Evolutionary conservation across 2,113 vertebrate genomes (phyloP), one percentile per base, ranked within the genome.

Genomic region (Callospermophilus lateralis): DNA sequence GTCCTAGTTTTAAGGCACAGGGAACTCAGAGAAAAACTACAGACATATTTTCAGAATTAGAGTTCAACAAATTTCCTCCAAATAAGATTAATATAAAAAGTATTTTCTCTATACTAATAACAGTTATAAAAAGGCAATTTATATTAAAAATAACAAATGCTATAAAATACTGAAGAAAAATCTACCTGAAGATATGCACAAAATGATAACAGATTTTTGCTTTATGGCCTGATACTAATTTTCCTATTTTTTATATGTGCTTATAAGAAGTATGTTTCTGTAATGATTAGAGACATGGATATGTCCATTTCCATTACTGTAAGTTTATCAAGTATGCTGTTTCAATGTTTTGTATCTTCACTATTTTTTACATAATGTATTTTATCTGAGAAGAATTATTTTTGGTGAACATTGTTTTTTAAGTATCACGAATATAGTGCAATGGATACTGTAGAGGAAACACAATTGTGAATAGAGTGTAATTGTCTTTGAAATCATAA

Each of bases 61-160:
- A 61, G 12, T 77, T 84, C 30, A 87, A 42, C 24, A 65, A 77
- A 2, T 58, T 72, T 45, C 13, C 19, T 72, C 12, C 70, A 39
- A 65, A 1, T 42, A 77, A 65, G 37, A 84, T 39, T 77, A 77
- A 32, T 55, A 45, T 55, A 67, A 86, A 45, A 93, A 68, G 24
- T 51, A 58, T 28, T 61, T 58, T 77, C n/a, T 73, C 26, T 28
- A 30, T 68, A 48, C 9, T 15, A 81, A n/a, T 22, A 85, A 55
- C 3, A 61, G 15, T 26, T 81, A 70, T 77, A 53, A 51, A 51
- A 90, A 76, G 74, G 8, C 22, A 89, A 94, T 51, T 61, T 61
- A 77, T 76, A 37, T 93, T 90, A 77, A 83, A 77, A 81, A 24
- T 8, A 77, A 17, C 67, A 68, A 96, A 76, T 68, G 37, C 34